Conservation (phyloP, 2,888 invertebrate genomes). For the Callinectes sapidus region DNA sequence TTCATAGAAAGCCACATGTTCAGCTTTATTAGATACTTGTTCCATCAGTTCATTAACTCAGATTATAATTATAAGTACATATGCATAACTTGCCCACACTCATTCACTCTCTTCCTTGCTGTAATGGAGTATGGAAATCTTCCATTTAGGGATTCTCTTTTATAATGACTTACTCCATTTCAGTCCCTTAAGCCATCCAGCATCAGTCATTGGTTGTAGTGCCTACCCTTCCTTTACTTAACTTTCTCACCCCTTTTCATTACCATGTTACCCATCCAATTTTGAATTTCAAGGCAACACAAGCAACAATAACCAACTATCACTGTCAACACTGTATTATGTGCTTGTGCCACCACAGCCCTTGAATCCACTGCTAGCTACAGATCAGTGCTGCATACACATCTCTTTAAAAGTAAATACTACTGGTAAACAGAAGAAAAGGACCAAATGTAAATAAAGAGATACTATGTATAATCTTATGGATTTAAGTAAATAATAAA, state of each 20-base stretch:
- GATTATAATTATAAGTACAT: background rate
- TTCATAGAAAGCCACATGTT: background rate
- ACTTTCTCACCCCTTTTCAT: background rate
- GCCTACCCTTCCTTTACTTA: background rate
- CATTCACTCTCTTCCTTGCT: background rate
- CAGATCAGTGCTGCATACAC: background rate
- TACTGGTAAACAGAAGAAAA: background rate
- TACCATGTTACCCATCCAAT: background rate
- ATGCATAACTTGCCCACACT: background rate
- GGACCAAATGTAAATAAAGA: no score
- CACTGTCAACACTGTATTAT: background rate
- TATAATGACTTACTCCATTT: background rate
- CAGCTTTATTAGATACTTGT: background rate
- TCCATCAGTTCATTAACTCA: background rate
- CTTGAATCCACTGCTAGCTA: background rate
- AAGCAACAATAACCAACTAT: background rate
- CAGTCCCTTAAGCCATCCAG: background rate
- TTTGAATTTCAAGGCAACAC: background rate
- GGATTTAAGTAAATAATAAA: background rate
- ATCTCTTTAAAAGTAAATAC: background rate
- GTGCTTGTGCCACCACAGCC: background rate
- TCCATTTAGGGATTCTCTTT: background rate
- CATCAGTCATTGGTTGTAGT: constrained; percentile 2
- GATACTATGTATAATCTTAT: background rate
- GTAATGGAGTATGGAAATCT: background rate